Evolutionary conservation across 2,113 vertebrate genomes (phyloP).

Genomic region (Tympanuchus pallidicinctus): DNA sequence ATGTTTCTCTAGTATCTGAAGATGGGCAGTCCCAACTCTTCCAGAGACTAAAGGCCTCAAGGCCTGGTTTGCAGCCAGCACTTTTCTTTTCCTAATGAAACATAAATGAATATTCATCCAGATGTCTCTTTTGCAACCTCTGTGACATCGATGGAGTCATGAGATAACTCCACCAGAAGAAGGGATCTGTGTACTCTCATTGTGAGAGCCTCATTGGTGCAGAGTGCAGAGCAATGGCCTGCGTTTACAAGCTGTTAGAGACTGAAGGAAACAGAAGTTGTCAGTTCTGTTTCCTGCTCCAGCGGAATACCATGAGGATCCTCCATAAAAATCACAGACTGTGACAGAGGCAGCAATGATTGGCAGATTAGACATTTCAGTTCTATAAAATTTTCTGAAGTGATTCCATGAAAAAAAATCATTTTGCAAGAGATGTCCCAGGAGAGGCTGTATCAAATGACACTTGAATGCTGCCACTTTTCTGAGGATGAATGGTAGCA

Average conservation of each 20-base stretch:
- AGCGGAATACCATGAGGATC: neutral
- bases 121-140: neutral
- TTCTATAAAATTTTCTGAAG: neutral
- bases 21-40: neutral
- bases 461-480: neutral
- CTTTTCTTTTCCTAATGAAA: neutral
- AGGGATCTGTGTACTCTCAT: neutral
- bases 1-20: neutral
- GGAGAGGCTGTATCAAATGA: neutral
- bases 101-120: neutral
- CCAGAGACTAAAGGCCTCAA: neutral
- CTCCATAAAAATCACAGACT: neutral
- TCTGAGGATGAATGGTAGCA: neutral
- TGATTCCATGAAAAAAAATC: neutral
- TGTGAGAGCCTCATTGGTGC: neutral
- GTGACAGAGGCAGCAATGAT: neutral
- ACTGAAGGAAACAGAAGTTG: neutral
- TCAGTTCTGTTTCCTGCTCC: neutral
- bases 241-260: neutral
- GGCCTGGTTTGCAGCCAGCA: neutral
- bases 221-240: neutral
- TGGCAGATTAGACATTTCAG: rapidly evolving
- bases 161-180: neutral
- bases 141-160: neutral
- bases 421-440: neutral